Base-by-base conservation (phyloP, 2,888 invertebrate genomes). In the Ditula angustiorana region DNA sequence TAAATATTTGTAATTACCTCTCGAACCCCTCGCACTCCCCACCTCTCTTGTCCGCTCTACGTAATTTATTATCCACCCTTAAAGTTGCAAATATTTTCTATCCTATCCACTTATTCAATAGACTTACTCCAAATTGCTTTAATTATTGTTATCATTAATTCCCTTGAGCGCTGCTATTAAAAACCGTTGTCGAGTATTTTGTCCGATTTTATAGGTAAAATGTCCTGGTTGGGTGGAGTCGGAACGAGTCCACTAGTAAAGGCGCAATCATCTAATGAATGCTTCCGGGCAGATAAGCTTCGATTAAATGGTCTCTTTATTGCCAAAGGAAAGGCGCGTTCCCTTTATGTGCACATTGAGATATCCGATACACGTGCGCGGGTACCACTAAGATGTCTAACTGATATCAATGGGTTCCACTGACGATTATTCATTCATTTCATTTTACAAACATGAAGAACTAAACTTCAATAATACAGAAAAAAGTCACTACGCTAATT, bases 261-360 rank as follows among this genome's bases (percentile, higher is more conserved):
- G 84, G 88, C 77, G 90, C 92, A 93, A 93, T 93, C 92, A 92
- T 93, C 92, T 93, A 93, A 93, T 93, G 93, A 93, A 90, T 89
- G 90, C 92, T 91, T 89, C 90, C 87, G 92, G 89, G 83, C 86
- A 90, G 90, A 92, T 92, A 92, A 91, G 90, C 89, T 88, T 87
- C 90, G 92, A 92, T 92, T 91, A 92, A 92, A 92, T 92, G 90
- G 87, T 88, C 87, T 85, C 89, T 92, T 92, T 92, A 92, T 91
- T 88, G 88, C 90, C 72, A 79, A 87, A 88, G 87, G 89, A 87
- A 88, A 89, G 91, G 90, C 87, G 88, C 84, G 90, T 82, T 85
- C 87, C 83, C 85, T 90, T 88, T 91, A 90, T 88, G 88, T 83
- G 85, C 84, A 80, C 86, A 85, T 88, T 83, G 86, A 85, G 90